Evolutionary conservation across 2,888 invertebrate genomes (phyloP), one percentile per base, ranked within the genome.

Genomic region (Eristalis tenax): DNA sequence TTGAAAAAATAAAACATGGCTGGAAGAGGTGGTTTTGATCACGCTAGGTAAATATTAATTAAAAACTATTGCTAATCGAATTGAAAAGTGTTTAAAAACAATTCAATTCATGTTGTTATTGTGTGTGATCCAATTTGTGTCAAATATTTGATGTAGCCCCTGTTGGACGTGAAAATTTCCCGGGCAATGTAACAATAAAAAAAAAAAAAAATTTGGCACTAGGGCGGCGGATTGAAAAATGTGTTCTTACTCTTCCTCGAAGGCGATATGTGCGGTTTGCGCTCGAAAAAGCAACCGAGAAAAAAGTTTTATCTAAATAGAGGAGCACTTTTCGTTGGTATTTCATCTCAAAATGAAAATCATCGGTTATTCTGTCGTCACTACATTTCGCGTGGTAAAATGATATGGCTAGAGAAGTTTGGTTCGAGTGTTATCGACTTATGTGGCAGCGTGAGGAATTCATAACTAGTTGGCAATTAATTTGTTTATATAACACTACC

Each of bases 21-120:
- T 95, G 96, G 96, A 94, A 96, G 96, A 94, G 95, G 96, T 96
- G 95, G 96, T 94, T 96, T 95, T 95, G 96, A 96, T 93, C 96
- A 97, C 95, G 95, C 95, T 94, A 97, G 97, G 97, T 96, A 95
- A 95, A 93, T 93, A 92, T 92, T 91, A 83, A 86, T 90, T 90
- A 89, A 91, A 90, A 89, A 90, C 89, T 89, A 89, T 89, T 88
- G 82, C 85, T 89, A 90, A 89, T 83, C 71, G 74, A 75, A 61
- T 70, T 28, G 61, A 78, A 83, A 70, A 35, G 74, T 78, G 40
- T 6, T 13, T 57, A 70, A 83, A 83, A 68, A 13, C 22, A 1
- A 10, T 32, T 56, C 22, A 74, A 65, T 32, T 43, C 11, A 69
- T 73, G 65, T 28, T 15, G 61, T 8, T 74, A 76, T 75, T 86